Conservation (phyloP, 2,113 vertebrate species). For the Rostratula benghalensis region DNA sequence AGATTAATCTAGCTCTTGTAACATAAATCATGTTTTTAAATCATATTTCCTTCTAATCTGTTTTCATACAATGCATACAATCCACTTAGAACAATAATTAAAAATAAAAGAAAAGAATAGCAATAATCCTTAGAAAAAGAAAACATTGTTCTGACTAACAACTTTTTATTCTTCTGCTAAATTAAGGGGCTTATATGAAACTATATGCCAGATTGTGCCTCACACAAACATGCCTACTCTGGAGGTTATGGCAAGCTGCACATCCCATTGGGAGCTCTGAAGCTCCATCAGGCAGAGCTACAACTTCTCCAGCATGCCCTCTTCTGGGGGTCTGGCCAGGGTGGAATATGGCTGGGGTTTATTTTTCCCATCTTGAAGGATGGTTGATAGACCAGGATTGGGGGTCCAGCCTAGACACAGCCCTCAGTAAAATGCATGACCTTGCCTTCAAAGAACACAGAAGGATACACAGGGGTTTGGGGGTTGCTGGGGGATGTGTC, state of each 20-base stretch:
- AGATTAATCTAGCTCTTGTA: neutral
- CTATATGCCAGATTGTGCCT: neutral
- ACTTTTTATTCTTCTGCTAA: neutral
- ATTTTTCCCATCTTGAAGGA: neutral
- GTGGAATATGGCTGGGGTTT: neutral
- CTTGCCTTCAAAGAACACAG: fast-evolving
- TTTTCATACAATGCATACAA: neutral
- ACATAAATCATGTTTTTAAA: neutral
- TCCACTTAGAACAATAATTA: neutral
- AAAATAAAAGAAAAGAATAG: neutral
- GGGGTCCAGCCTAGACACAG: neutral
- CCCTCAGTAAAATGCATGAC: fast-evolving
- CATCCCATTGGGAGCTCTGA: neutral
- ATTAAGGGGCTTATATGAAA: neutral
- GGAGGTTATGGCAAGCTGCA: conserved; percentile 1
- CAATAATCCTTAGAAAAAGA: neutral
- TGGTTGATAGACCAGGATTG: neutral
- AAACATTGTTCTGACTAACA: neutral
- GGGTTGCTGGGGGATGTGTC: no score
- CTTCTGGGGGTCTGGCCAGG: neutral
- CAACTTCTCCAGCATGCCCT: neutral
- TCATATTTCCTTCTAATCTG: neutral
- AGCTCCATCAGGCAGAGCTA: neutral
- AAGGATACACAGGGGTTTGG: neutral
- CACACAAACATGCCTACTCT: neutral